phyloP scores from a whole-genome alignment of 2,113 vertebrate genomes.

The Phodopus roborovskii region DNA sequence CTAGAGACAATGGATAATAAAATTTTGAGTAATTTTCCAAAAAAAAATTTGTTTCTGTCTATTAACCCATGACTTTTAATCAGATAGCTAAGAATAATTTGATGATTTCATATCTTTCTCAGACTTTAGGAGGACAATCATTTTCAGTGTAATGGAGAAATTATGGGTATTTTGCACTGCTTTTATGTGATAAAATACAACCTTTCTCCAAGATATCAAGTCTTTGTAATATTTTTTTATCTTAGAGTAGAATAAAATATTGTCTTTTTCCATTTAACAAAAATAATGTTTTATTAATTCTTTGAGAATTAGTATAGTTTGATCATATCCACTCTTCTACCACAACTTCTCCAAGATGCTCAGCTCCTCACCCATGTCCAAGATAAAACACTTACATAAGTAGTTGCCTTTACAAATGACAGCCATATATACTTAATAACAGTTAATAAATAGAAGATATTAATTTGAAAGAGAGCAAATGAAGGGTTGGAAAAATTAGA shows the following conservation, averaged over 20 bases:
- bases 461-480: neutral
- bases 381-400: neutral
- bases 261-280: neutral
- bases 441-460: neutral
- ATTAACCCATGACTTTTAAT: slow-evolving; percentile 39
- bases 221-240: slow-evolving; percentile 26
- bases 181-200: slow-evolving; percentile 7
- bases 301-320: neutral
- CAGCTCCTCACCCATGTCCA: neutral
- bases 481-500: neutral
- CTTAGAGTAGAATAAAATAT: neutral
- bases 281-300: neutral
- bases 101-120: slow-evolving; percentile 44
- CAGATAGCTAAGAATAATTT: slow-evolving; percentile 18
- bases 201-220: neutral
- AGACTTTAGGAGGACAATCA: neutral
- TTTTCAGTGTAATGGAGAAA: slow-evolving; percentile 16
- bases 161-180: neutral
- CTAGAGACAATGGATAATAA: slow-evolving; percentile 24
- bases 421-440: neutral
- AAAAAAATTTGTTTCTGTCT: slow-evolving; percentile 4
- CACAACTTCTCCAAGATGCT: neutral
- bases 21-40: slow-evolving; percentile 44
- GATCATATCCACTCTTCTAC: neutral
- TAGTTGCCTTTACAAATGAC: neutral